These are phyloP conservation scores for Catajapyx aquilonaris DNA, from an alignment of 1,140 invertebrate species.

Conservation along the genomic window DNA sequence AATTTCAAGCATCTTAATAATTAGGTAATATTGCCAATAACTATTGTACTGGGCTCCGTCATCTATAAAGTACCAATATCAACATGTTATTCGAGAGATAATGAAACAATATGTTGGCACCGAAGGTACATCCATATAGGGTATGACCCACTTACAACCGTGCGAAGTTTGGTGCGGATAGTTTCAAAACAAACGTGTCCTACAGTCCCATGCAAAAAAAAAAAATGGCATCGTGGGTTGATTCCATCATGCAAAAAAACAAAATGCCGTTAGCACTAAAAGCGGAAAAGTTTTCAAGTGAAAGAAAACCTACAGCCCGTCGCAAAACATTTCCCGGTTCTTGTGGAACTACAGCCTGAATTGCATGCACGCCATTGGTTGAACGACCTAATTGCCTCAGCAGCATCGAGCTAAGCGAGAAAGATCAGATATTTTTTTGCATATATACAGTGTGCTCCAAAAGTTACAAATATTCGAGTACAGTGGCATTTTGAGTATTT, in stretches of 20 bases:
- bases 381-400: too few species aligned
- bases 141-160: not conserved
- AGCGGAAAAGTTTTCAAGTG: too few species aligned
- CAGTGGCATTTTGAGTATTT: too few species aligned
- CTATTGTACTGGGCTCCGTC: not conserved
- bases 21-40: not conserved
- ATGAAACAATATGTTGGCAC: not conserved
- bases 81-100: not conserved
- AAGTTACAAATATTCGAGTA: too few species aligned
- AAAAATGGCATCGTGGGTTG: not conserved
- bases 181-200: not conserved
- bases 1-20: constrained; percentile 4
- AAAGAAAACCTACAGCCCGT: too few species aligned
- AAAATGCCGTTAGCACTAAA: not conserved
- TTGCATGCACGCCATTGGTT: too few species aligned
- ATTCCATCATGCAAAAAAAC: too few species aligned
- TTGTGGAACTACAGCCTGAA: too few species aligned
- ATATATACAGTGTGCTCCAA: too few species aligned
- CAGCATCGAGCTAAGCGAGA: too few species aligned
- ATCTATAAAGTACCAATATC: not conserved
- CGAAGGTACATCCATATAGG: not conserved
- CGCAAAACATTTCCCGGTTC: too few species aligned
- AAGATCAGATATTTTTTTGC: too few species aligned
- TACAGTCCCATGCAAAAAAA: not conserved
- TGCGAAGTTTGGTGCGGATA: not conserved